Conservation (phyloP, 2,888 invertebrate species). For the Temnothorax rugatulus region DNA sequence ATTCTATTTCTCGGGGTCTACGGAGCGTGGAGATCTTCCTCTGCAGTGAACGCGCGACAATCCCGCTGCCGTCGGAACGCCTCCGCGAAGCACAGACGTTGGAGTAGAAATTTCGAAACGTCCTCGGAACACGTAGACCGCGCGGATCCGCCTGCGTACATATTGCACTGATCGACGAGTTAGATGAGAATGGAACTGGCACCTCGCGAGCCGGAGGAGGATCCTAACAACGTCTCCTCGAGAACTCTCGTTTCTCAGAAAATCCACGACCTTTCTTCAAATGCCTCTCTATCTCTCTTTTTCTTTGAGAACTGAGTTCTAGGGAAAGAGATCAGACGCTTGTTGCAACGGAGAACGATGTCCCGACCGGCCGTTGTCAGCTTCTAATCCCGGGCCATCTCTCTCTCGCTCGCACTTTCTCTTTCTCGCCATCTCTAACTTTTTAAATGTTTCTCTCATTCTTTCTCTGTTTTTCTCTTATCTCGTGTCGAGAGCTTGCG, state of each 20-base stretch:
- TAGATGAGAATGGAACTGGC: conserved; percentile 43
- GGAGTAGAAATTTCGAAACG: conserved; percentile 33
- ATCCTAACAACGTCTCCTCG: conserved; percentile 20
- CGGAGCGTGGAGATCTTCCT: conserved; percentile 29
- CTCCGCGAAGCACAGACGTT: conserved; percentile 37
- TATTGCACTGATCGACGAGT: conserved; percentile 78
- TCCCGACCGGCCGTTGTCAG: conserved; percentile 69
- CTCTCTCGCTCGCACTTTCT: conserved; percentile 17
- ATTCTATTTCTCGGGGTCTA: conserved; percentile 18
- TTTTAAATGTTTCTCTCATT: conserved; percentile 64
- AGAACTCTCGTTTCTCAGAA: conserved; percentile 4
- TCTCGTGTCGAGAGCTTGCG: conserved; percentile 8
- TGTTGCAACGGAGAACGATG: conserved; percentile 82
- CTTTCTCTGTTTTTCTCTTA: conserved; percentile 60
- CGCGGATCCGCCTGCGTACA: conserved; percentile 49
- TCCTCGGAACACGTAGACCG: neutral
- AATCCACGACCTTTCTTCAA: conserved; percentile 34
- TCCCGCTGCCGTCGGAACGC: conserved; percentile 14
- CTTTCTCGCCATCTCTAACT: conserved; percentile 53
- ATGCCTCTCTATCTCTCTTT: conserved; percentile 22
- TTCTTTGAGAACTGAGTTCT: conserved; percentile 38
- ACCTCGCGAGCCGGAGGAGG: conserved; percentile 33
- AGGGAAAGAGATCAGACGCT: conserved; percentile 81
- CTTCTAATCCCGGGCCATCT: conserved; percentile 42
- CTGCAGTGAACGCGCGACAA: conserved; percentile 19